These are phyloP conservation scores for Cossypha dichroa DNA, from an alignment of 2,797 vertebrate genomes.

Conservation along the genomic window DNA sequence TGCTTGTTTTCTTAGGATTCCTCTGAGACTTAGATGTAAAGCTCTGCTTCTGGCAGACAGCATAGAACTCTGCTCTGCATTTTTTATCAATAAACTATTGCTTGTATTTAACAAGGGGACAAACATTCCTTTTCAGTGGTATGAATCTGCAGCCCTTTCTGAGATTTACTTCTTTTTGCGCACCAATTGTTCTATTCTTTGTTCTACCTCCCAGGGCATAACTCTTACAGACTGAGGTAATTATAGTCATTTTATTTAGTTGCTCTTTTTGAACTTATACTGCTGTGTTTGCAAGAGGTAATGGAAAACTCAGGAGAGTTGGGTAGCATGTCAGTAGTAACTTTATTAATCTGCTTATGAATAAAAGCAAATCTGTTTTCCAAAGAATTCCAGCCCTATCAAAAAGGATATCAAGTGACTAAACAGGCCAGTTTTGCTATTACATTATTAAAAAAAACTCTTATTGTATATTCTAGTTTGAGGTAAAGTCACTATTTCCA, in stretches of 20 bases:
- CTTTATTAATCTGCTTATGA: background rate
- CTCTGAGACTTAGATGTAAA: background rate
- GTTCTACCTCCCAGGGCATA: background rate
- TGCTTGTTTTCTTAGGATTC: background rate
- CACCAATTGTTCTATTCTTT: background rate
- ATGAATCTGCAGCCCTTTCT: background rate
- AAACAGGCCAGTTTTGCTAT: background rate
- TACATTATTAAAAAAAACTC: background rate
- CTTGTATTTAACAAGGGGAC: background rate
- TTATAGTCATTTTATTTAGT: background rate
- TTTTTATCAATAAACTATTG: background rate
- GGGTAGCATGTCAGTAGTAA: background rate
- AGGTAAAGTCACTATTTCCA: background rate
- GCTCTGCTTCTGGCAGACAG: background rate
- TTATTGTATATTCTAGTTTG: background rate
- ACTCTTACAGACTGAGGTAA: background rate
- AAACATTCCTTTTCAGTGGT: background rate
- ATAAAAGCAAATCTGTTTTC: background rate
- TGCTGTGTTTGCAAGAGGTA: background rate
- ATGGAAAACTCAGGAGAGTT: background rate
- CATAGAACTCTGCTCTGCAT: background rate
- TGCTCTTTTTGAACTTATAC: background rate
- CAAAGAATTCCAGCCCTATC: background rate
- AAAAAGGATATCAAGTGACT: background rate
- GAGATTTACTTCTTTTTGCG: background rate